Evolutionary conservation across 2,797 vertebrate genomes (phyloP).

Genomic region (Eospalax fontanierii): DNA sequence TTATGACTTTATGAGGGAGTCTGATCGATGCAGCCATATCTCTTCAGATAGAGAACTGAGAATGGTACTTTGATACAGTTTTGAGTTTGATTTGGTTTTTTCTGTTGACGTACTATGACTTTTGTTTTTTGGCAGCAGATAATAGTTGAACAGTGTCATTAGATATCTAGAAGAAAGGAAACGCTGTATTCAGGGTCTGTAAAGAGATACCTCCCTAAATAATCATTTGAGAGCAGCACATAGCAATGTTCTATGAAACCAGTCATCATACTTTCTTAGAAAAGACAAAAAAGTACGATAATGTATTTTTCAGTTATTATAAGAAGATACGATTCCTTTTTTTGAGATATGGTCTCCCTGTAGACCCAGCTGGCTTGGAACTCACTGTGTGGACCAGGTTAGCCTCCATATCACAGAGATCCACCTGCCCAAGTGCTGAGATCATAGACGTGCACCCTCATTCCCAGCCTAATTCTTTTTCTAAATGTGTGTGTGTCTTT

Average conservation of each 20-base stretch:
- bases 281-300: conserved; percentile 42
- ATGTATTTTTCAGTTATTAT: background rate
- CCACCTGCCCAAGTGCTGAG: too few species aligned
- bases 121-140: conserved; percentile 25
- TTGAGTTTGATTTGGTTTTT: background rate
- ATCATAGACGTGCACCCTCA: too few species aligned
- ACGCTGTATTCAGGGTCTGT: background rate
- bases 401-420: too few species aligned
- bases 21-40: conserved; percentile 9
- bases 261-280: conserved; percentile 53
- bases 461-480: background rate
- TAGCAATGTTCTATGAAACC: background rate
- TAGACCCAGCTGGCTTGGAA: too few species aligned
- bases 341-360: too few species aligned
- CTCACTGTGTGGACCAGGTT: too few species aligned
- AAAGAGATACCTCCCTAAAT: background rate
- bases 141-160: background rate
- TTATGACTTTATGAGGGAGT: conserved; percentile 36
- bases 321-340: background rate
- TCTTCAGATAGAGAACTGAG: conserved; percentile 42
- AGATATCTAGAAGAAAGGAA: background rate
- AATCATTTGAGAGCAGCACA: background rate
- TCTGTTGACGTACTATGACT: background rate
- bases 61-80: conserved; percentile 18
- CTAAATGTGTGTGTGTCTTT: background rate